Conservation (phyloP, 2,113 vertebrate species). For the Thinocorus orbignyianus region DNA sequence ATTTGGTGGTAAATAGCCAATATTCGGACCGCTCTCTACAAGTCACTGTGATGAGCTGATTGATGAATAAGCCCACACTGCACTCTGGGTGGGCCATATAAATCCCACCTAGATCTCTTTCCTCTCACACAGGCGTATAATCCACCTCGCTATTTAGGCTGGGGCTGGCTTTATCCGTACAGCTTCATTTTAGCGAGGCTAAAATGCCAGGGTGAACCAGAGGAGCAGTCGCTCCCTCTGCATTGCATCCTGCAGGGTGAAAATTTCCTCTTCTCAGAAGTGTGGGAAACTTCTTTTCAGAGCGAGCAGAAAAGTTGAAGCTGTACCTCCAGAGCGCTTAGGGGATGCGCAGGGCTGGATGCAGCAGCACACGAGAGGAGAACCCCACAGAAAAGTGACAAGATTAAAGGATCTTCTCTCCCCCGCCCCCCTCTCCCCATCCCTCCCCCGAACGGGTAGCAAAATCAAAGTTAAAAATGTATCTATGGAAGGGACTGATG, state of each 20-base stretch:
- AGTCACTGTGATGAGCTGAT: not conserved
- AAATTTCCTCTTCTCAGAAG: not conserved
- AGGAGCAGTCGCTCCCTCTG: not conserved
- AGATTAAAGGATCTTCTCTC: conserved; percentile 69
- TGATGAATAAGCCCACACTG: not conserved
- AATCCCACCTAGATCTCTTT: not conserved
- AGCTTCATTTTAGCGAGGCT: not conserved
- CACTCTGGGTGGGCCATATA: not conserved
- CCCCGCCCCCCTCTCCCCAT: conserved; percentile 6
- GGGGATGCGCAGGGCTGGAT: not conserved
- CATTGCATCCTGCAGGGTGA: not conserved
- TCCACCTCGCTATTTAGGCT: not conserved
- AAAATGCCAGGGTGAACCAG: conserved; percentile 14
- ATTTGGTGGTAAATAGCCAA: not conserved
- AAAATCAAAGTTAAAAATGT: conserved; percentile 77
- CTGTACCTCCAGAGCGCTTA: conserved; percentile 2
- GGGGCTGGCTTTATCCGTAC: not conserved
- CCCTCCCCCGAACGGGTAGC: conserved; percentile 44
- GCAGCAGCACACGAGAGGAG: conserved; percentile 36
- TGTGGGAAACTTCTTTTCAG: not conserved
- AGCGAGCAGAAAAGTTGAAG: not conserved
- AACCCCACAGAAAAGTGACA: conserved; percentile 56
- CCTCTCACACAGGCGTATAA: not conserved
- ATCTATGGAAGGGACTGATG: conserved; percentile 69
- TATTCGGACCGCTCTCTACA: not conserved